Evolutionary conservation across 1,140 invertebrate genomes (phyloP), one percentile per base, ranked within the genome.

Genomic region (Trichomalopsis sarcophagae): DNA sequence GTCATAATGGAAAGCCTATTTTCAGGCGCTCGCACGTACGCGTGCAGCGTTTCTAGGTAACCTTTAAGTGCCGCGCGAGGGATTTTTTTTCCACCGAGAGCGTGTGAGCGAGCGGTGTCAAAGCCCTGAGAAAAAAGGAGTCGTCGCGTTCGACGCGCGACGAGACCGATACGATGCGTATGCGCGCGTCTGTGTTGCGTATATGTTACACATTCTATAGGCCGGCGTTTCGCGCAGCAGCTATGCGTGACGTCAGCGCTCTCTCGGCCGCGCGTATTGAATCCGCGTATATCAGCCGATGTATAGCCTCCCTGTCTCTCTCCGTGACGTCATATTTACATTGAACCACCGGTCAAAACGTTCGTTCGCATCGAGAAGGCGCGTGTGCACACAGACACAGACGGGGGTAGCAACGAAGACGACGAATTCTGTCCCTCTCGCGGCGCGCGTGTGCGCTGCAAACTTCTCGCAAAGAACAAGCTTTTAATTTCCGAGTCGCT

Each of bases 251-350:
- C 80, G 80, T 81, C 80, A 81, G 40, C 14, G 44, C n/a, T 9
- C 17, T 36, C 33, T 36, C 33, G 23, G 13, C 4, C n/a, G 21
- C 55, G 33, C 55, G n/a, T 40, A 79, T 79, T 50, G 66, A 78
- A 44, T 73, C 68, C 47, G 30, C 68, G 30, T 79, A 74, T 74
- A 84, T 84, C 76, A 79, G 76, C 74, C 83, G 17, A 84, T 84
- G 62, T 27, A 71, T 44, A 62, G 14, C 13, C 13, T 50, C 47
- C 17, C 55, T 62, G 17, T 62, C 30, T 71, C n/a, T 40, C 50
- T 4, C 47, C 7, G 75, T 84, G 76, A 79, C 83, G 76, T 84
- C 83, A 84, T 79, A 80, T 84, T 84, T 79, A 84, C 66, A 84
- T 84, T 79, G 62, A 79, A 79, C 83, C 82, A 66, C 62, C 62